Conservation (phyloP, 2,797 vertebrate species). For the Channallabes apus region DNA sequence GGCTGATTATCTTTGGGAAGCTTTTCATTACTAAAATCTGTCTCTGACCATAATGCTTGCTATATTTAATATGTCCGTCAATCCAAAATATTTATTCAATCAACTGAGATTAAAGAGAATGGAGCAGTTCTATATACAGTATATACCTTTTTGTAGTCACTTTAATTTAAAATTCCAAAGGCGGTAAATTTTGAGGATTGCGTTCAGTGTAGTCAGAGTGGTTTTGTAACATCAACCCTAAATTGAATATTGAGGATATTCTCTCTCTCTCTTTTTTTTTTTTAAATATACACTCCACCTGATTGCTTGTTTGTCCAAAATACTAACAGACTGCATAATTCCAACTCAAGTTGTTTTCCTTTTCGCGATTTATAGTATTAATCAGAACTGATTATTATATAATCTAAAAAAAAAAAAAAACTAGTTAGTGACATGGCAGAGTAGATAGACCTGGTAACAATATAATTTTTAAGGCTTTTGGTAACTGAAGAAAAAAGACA, state of each 20-base stretch:
- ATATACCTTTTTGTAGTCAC: background rate
- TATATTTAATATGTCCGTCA: background rate
- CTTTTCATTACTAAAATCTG: background rate
- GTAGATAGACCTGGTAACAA: constrained; percentile 20
- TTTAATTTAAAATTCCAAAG: background rate
- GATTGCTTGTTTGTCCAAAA: constrained; percentile 1
- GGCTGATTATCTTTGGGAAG: background rate
- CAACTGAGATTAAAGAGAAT: background rate
- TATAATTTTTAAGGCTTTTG: constrained; percentile 14
- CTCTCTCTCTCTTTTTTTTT: too few species aligned
- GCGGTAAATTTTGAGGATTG: background rate
- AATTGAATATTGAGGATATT: background rate
- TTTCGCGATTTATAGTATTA: background rate
- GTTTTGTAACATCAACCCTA: background rate
- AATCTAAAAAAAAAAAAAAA: background rate
- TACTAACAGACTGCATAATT: background rate
- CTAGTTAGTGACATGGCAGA: constrained; percentile 18
- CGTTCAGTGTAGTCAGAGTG: background rate
- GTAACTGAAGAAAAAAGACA: constrained; percentile 53
- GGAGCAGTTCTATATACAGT: background rate
- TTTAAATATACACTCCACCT: background rate
- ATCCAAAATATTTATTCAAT: background rate
- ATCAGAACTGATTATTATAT: background rate
- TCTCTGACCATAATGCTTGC: background rate
- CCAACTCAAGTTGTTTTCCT: background rate